Evolutionary conservation across 2,797 vertebrate species (phyloP).

Genomic region (Typhlichthys subterraneus): DNA sequence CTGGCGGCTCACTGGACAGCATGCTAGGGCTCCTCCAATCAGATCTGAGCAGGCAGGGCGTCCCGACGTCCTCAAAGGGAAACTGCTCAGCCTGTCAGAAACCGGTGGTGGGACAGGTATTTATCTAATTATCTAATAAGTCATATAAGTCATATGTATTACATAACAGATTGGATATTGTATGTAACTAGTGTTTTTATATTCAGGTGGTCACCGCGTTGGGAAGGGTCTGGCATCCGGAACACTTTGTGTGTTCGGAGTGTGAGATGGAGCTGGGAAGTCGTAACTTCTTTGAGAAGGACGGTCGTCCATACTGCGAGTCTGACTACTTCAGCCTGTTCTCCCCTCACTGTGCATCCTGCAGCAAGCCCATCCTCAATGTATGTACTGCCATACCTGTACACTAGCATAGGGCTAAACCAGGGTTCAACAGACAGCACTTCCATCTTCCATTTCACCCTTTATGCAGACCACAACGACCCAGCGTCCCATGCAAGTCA

Average conservation of each 20-base stretch:
- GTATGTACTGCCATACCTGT: slow-evolving; percentile 64
- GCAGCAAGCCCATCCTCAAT: slow-evolving; percentile 90
- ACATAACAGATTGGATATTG: no score
- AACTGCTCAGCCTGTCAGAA: slow-evolving; percentile 90
- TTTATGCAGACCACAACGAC: no score
- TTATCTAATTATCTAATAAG: background rate
- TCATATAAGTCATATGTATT: no score
- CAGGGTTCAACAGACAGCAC: no score
- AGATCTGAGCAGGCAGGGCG: slow-evolving; percentile 87
- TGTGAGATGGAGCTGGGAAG: slow-evolving; percentile 87
- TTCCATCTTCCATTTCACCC: no score
- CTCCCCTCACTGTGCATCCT: slow-evolving; percentile 88
- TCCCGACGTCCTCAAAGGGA: slow-evolving; percentile 88
- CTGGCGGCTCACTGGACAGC: slow-evolving; percentile 85
- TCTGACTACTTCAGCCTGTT: slow-evolving; percentile 90
- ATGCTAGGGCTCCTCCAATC: slow-evolving; percentile 92
- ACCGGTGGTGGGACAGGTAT: slow-evolving; percentile 89
- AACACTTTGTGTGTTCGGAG: slow-evolving; percentile 89
- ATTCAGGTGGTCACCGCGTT: slow-evolving; percentile 88
- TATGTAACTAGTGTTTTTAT: background rate
- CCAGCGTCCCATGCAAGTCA: no score
- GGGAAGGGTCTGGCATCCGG: slow-evolving; percentile 91
- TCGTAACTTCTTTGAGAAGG: slow-evolving; percentile 93
- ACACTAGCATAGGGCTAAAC: no score
- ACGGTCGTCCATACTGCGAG: slow-evolving; percentile 89